A percentile compares a stretch with the other conserved stretches of the same genome.
Conservation (phyloP, 1,140 invertebrate species). For the Caenorhabditis tropicalis region DNA sequence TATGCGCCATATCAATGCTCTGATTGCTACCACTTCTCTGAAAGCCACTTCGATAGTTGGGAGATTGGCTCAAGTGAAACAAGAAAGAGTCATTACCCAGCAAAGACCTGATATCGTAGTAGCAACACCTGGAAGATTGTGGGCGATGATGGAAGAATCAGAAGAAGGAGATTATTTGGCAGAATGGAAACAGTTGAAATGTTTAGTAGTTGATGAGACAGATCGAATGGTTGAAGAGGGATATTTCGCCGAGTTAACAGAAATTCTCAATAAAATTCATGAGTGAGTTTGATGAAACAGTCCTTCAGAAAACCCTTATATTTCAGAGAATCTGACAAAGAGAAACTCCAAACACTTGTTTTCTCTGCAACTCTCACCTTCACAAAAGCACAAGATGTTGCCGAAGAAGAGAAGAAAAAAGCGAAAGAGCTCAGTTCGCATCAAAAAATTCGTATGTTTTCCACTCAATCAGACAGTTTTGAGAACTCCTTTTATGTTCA, state of each 20-base stretch:
- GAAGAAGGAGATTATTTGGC: conserved; percentile 72
- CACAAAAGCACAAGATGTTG: conserved; percentile 63
- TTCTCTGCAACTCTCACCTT: conserved; percentile 96
- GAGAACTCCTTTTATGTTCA: neutral
- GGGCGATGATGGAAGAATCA: conserved; percentile 81
- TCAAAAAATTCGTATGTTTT: conserved; percentile 68
- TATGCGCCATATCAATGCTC: conserved; percentile 13
- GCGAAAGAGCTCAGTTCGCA: conserved; percentile 63
- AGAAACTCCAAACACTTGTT: conserved; percentile 86
- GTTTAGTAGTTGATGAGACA: conserved; percentile 94
- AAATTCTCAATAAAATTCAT: conserved; percentile 84
- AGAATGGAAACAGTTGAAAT: conserved; percentile 75
- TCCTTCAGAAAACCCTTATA: neutral
- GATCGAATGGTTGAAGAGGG: conserved; percentile 96
- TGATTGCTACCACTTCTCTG: neutral
- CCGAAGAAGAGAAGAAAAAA: conserved; percentile 23
- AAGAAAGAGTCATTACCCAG: conserved; percentile 82
- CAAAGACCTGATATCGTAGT: conserved; percentile 87
- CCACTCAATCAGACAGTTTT: neutral
- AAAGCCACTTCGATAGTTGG: conserved; percentile 56
- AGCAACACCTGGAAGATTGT: conserved; percentile 92
- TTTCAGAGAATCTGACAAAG: neutral
- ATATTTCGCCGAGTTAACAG: conserved; percentile 90
- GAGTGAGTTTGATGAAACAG: conserved; percentile 74
- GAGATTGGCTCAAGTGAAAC: conserved; percentile 78